Evolutionary conservation across 1,140 invertebrate species (phyloP).

Genomic region (Galleria mellonella): DNA sequence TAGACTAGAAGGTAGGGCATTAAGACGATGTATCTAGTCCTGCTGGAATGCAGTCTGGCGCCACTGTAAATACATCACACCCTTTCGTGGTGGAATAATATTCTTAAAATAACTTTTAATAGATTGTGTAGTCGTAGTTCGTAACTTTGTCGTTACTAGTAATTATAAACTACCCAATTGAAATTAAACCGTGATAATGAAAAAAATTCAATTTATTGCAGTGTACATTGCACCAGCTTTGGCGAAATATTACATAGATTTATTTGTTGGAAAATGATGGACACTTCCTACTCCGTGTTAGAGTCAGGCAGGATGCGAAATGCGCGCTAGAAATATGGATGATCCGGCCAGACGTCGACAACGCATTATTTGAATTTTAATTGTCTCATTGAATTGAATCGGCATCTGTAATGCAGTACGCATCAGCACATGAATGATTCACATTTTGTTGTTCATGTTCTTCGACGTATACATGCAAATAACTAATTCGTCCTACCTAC

Average conservation of each 20-base stretch:
- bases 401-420: constrained; percentile 46
- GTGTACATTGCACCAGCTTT: too few species aligned
- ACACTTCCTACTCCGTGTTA: constrained; percentile 53
- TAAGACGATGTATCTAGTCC: constrained; percentile 56
- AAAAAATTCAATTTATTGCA: too few species aligned
- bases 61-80: constrained; percentile 52
- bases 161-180: too few species aligned
- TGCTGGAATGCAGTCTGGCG: constrained; percentile 64
- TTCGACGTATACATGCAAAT: too few species aligned
- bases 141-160: too few species aligned
- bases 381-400: constrained; percentile 58
- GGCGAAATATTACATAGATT: too few species aligned
- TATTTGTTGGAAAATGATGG: constrained; percentile 26
- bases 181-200: too few species aligned
- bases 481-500: too few species aligned
- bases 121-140: too few species aligned
- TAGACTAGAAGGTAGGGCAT: constrained; percentile 39
- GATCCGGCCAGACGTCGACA: constrained; percentile 50
- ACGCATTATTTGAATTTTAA: constrained; percentile 60
- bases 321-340: constrained; percentile 59
- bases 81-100: constrained; percentile 23
- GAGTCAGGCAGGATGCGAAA: constrained; percentile 48
- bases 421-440: constrained; percentile 47
- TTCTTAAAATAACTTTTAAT: constrained; percentile 20
- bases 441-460: constrained; percentile 3